Evolutionary conservation across 2,797 vertebrate species (phyloP), one percentile per base, ranked within the genome.

Genomic region (Coluber constrictor): DNA sequence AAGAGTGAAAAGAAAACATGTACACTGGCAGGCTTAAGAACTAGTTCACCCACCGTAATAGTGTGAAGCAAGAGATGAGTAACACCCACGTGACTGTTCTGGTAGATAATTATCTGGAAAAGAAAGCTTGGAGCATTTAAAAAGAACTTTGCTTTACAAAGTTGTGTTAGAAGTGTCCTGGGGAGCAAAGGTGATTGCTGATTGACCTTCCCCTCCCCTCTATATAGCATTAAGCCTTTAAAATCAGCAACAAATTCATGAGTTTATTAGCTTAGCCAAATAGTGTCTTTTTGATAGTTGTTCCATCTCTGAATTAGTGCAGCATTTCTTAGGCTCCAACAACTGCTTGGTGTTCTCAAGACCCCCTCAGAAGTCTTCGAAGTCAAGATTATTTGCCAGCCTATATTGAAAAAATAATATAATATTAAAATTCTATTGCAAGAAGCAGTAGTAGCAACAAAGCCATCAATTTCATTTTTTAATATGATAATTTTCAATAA

Each of bases 1-100:
- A 87, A 91, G 55, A 92, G 94, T 66, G 79, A 70, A 92, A 88
- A 51, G 59, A 61, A 60, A 86, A 29, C 92, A 87, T 91, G 43
- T 5, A 18, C 20, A 88, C 25, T 83, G 61, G 37, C 89, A 88
- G 83, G 86, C 89, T 20, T 57, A 92, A 37, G 55, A 86, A 88
- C 13, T 32, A 51, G 23, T 57, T 70, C 92, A 61, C 90, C 63
- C 86, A 66, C 94, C 7, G 6, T n/a, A 56, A 37, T 0, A 20
- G 0, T 13, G 9, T 92, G 90, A 70, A 86, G 90, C 61, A 91
- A 91, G 66, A 74, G 59, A 63, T 89, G 89, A 94, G 43, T 83
- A 90, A 91, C 63, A 13, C 13, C 63, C 57, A 91, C 16, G 59
- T 74, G 79, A 32, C 93, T 66, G 2, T 92, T 96, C 92, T 20